Evolutionary conservation across 2,888 invertebrate genomes (phyloP).

Genomic region (Trichogramma evanescens): DNA sequence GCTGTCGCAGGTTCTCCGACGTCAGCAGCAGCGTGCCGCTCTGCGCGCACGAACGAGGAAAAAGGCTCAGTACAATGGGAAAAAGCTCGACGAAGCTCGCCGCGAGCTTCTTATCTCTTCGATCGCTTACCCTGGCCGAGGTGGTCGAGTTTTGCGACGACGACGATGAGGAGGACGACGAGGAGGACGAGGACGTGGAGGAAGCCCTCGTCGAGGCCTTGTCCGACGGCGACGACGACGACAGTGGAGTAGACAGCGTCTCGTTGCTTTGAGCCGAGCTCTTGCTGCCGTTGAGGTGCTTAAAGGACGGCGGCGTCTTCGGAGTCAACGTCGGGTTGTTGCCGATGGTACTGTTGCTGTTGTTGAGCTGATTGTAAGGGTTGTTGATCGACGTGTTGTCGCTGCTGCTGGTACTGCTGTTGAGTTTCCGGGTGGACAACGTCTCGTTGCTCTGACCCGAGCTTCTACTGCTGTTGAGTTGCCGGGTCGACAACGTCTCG

Average conservation of each 20-base stretch:
- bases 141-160: conserved; percentile 63
- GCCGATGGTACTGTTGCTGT: no score
- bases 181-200: conserved; percentile 41
- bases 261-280: conserved; percentile 23
- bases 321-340: no score
- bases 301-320: no score
- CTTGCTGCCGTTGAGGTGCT: no score
- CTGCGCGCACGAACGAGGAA: conserved; percentile 49
- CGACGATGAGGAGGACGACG: conserved; percentile 53
- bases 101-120: neutral
- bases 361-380: no score
- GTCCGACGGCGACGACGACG: conserved; percentile 28
- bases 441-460: no score
- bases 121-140: conserved; percentile 66
- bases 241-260: conserved; percentile 34
- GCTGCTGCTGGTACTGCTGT: no score
- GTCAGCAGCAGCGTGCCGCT: conserved; percentile 74
- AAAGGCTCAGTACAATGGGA: neutral
- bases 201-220: conserved; percentile 60
- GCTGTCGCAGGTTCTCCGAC: conserved; percentile 62
- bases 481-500: no score
- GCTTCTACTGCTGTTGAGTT: conserved; percentile 60
- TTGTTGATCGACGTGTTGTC: no score
- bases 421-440: no score
- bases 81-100: neutral